A percentile compares a stretch with the other conserved stretches of the same genome.
Conservation (phyloP, 2,113 vertebrate species). For the Lutjanus erythropterus region DNA sequence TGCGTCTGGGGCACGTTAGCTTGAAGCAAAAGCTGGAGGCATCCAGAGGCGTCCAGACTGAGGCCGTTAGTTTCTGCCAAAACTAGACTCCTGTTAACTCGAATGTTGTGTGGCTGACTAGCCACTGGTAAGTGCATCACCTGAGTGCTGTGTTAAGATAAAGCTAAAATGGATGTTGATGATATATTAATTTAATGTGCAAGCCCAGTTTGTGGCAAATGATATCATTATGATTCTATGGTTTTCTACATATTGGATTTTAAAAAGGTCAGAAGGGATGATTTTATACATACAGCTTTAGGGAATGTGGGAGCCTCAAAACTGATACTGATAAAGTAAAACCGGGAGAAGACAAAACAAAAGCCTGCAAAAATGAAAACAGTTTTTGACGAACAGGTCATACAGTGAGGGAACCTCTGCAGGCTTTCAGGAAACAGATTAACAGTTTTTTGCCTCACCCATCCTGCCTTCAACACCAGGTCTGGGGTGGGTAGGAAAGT, state of each 20-base stretch:
- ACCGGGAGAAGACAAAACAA: background rate
- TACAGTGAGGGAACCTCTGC: background rate
- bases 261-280: background rate
- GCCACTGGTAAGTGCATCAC: too few species aligned
- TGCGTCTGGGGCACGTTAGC: too few species aligned
- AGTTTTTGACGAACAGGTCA: background rate
- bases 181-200: background rate
- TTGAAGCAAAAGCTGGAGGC: too few species aligned
- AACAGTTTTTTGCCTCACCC: constrained; percentile 45
- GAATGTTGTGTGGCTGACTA: too few species aligned
- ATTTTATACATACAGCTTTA: background rate
- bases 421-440: constrained; percentile 44
- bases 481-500: constrained; percentile 49
- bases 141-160: too few species aligned
- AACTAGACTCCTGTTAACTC: too few species aligned
- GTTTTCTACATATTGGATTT: background rate
- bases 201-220: background rate
- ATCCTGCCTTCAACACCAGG: constrained; percentile 31
- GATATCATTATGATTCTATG: background rate
- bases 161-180: too few species aligned
- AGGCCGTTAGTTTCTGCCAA: too few species aligned
- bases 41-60: too few species aligned
- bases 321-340: background rate
- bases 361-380: background rate
- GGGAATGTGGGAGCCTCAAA: background rate